Evolutionary conservation across 2,113 vertebrate species (phyloP).

Genomic region (Phaetusa simplex): DNA sequence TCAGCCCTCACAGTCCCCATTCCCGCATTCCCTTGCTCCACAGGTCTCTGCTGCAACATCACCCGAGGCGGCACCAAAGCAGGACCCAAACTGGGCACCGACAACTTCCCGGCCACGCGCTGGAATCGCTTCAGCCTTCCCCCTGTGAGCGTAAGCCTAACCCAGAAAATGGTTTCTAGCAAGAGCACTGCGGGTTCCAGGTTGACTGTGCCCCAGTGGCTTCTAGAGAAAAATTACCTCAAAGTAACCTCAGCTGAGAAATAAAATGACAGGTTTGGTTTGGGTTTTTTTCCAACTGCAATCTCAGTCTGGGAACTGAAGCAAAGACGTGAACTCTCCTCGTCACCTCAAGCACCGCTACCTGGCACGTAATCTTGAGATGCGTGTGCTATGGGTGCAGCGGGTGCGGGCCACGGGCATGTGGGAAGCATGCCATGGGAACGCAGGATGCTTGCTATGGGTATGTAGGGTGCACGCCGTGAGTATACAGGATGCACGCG

Average conservation of each 20-base stretch:
- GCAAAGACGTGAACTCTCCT: not conserved
- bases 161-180: not conserved
- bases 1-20: not conserved
- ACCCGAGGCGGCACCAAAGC: not conserved
- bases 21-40: not conserved
- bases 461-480: fast-evolving
- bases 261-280: not conserved
- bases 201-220: not conserved
- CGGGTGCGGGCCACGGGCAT: fast-evolving
- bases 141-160: not conserved
- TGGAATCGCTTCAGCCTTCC: not conserved
- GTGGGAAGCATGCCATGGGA: fast-evolving
- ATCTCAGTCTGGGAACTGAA: not conserved
- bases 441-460: fast-evolving
- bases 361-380: not conserved
- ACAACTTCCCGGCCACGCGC: fast-evolving
- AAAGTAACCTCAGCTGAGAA: not conserved
- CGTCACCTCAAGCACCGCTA: fast-evolving
- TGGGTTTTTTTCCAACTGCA: not conserved
- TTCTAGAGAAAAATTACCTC: not conserved
- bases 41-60: not conserved
- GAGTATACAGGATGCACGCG: not conserved
- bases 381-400: fast-evolving
- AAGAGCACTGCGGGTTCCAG: not conserved
- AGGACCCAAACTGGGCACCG: not conserved